A percentile compares a stretch with the other conserved stretches of the same genome.
phyloP scores from a whole-genome alignment of 2,113 vertebrate genomes.

The Hypocryptadius cinnamomeus region DNA sequence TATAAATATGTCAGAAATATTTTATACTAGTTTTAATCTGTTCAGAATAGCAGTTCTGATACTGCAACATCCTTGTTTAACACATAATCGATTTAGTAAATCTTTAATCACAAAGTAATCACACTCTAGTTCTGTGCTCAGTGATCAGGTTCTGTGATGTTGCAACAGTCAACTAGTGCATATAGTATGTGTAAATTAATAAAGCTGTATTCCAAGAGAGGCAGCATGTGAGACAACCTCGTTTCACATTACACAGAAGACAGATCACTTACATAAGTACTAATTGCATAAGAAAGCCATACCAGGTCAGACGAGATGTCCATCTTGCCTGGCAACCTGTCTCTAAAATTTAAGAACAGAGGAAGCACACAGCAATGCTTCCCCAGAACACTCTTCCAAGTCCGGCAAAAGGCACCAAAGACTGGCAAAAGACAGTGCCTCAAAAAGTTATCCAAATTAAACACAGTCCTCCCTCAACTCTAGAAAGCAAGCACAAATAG shows the following conservation, averaged over 20 bases:
- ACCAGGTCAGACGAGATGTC: background rate
- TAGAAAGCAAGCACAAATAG: background rate
- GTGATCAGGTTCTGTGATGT: constrained; percentile 1
- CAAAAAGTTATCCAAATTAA: background rate
- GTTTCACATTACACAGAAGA: constrained; percentile 1
- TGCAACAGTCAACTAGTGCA: background rate
- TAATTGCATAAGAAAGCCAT: background rate
- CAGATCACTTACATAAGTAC: constrained; percentile 18
- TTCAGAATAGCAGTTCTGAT: background rate
- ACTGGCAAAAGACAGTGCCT: background rate
- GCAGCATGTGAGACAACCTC: background rate
- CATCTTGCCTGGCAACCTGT: background rate
- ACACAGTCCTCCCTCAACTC: background rate
- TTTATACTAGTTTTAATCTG: background rate
- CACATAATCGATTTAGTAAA: background rate
- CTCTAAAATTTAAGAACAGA: background rate
- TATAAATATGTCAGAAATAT: background rate
- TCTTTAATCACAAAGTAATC: constrained; percentile 17
- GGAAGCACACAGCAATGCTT: background rate
- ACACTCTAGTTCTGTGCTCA: background rate
- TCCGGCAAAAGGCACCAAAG: background rate
- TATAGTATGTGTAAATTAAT: constrained; percentile 18
- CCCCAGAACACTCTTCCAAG: background rate
- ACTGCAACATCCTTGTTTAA: background rate
- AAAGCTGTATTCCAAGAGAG: constrained; percentile 13